Conservation (phyloP, 2,888 invertebrate species). For the Cheilosia vernalis region DNA sequence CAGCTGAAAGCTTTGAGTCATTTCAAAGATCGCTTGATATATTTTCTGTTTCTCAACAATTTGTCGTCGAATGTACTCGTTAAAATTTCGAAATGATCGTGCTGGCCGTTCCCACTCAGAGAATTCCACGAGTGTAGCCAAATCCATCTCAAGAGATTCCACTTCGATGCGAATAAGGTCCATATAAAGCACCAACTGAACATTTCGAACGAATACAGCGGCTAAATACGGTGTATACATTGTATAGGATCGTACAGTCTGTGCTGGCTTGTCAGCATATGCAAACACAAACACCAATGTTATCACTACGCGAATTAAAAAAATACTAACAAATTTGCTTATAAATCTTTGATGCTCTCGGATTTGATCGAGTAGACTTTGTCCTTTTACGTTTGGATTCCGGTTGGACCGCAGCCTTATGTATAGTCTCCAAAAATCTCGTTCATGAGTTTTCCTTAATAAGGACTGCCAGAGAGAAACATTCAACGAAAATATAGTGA, state of each 20-base stretch:
- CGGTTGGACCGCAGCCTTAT: slow-evolving; percentile 14
- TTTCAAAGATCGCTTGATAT: slow-evolving; percentile 78
- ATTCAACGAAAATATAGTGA: slow-evolving; percentile 77
- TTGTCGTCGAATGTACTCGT: slow-evolving; percentile 77
- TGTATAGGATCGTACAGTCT: slow-evolving; percentile 77
- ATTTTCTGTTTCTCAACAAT: slow-evolving; percentile 78
- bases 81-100: slow-evolving; percentile 77
- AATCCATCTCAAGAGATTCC: slow-evolving; percentile 77
- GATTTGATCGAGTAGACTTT: slow-evolving; percentile 12
- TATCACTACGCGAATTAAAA: neutral
- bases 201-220: slow-evolving; percentile 76
- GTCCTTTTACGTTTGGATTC: neutral
- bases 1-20: slow-evolving; percentile 77
- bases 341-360: slow-evolving; percentile 24
- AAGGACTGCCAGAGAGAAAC: slow-evolving; percentile 33
- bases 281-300: neutral
- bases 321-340: slow-evolving; percentile 2
- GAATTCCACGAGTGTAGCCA: slow-evolving; percentile 78
- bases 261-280: slow-evolving; percentile 19
- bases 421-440: slow-evolving; percentile 63
- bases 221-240: slow-evolving; percentile 77
- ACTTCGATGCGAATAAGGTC: slow-evolving; percentile 79
- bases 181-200: slow-evolving; percentile 79
- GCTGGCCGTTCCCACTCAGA: slow-evolving; percentile 76
- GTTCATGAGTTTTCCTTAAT: slow-evolving; percentile 10